Evolutionary conservation across 2,888 invertebrate genomes (phyloP).

Genomic region (Protula sp.): DNA sequence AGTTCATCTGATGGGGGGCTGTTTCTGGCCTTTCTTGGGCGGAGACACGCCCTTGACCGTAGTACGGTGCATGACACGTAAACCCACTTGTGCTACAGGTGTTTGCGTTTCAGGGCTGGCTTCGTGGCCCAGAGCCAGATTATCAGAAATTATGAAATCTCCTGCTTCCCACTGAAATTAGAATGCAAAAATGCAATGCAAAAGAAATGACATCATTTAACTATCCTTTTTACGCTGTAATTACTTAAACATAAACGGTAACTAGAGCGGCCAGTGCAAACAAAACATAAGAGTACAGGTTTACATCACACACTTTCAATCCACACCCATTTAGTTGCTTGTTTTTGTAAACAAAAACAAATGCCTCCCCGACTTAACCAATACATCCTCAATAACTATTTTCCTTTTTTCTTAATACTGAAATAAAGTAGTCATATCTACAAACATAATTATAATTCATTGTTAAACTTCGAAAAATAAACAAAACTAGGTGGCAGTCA

Average conservation of each 20-base stretch:
- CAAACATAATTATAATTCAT: too few species aligned
- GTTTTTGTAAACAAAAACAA: too few species aligned
- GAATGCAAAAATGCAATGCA: neutral
- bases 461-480: too few species aligned
- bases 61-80: conserved; percentile 42
- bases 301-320: neutral
- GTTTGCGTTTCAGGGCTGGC: conserved; percentile 43
- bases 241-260: neutral
- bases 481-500: too few species aligned
- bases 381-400: too few species aligned
- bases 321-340: too few species aligned
- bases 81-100: conserved; percentile 33
- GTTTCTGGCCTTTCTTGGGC: too few species aligned
- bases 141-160: conserved; percentile 48
- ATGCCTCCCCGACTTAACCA: too few species aligned
- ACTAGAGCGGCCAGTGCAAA: too few species aligned
- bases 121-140: conserved; percentile 44
- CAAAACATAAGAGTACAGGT: neutral
- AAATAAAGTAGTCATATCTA: too few species aligned
- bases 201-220: neutral
- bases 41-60: conserved; percentile 33
- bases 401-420: too few species aligned
- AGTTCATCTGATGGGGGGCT: too few species aligned
- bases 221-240: neutral
- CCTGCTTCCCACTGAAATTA: conserved; percentile 46